Conservation (phyloP, 2,888 invertebrate species). For the Sarcophaga rosellei region DNA sequence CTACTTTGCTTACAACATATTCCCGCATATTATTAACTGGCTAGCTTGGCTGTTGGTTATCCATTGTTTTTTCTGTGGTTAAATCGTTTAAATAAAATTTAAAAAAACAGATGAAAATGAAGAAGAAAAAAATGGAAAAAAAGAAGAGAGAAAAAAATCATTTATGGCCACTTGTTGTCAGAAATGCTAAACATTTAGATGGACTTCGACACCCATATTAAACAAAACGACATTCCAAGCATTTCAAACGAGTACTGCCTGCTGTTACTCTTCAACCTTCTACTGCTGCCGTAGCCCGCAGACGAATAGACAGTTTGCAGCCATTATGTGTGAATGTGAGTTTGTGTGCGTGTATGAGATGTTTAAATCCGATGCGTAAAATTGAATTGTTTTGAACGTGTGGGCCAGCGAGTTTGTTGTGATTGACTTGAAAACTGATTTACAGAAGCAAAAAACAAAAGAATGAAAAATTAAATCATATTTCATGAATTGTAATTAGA, state of each 20-base stretch:
- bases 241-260: constrained; percentile 59
- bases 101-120: not conserved
- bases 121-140: constrained; percentile 12
- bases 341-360: not conserved
- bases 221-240: constrained; percentile 67
- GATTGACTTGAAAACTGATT: constrained; percentile 60
- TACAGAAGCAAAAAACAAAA: constrained; percentile 35
- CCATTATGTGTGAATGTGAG: not conserved
- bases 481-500: constrained; percentile 49
- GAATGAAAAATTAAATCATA: constrained; percentile 60
- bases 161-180: constrained; percentile 59
- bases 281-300: constrained; percentile 43
- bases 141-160: not conserved
- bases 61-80: constrained; percentile 31
- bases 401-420: constrained; percentile 9
- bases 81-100: constrained; percentile 10
- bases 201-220: constrained; percentile 71
- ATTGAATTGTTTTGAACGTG: constrained; percentile 11
- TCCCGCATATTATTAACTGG: too few species aligned
- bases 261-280: constrained; percentile 23
- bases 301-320: constrained; percentile 24
- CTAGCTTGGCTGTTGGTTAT: too few species aligned
- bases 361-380: constrained; percentile 15
- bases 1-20: not conserved
- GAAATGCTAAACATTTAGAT: constrained; percentile 72